Evolutionary conservation across 2,888 invertebrate species (phyloP).

Genomic region (Oegoconia quadripuncta): DNA sequence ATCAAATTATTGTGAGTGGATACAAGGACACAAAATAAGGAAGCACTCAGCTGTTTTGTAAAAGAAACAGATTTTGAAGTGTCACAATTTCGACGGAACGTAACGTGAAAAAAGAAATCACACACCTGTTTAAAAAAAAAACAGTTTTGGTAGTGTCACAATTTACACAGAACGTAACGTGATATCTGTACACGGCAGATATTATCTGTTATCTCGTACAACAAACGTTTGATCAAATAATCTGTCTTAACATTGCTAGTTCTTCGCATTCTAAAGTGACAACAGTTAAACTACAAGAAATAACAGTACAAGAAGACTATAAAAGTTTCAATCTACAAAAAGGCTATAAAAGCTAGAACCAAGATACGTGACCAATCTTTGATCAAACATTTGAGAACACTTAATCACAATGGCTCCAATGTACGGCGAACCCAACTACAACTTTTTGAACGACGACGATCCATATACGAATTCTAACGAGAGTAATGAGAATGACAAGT

Average conservation of each 20-base stretch:
- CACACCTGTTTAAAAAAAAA: no score
- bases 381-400: neutral
- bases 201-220: neutral
- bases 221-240: neutral
- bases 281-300: no score
- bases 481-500: constrained; percentile 18
- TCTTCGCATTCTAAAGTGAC: no score
- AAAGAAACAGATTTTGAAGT: constrained; percentile 14
- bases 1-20: constrained; percentile 47
- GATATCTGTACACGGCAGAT: neutral
- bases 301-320: no score
- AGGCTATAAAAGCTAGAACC: neutral
- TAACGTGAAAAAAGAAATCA: no score
- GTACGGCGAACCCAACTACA: constrained; percentile 42
- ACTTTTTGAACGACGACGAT: constrained; percentile 27
- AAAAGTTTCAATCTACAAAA: no score
- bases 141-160: no score
- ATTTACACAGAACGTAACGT: neutral
- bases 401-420: constrained; percentile 51
- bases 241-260: no score
- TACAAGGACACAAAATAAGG: neutral
- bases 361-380: neutral
- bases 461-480: constrained; percentile 22
- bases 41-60: constrained; percentile 33
- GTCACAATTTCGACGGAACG: neutral